These are phyloP conservation scores for Thereuonema tuberculata DNA, from an alignment of 1,140 invertebrate genomes.

Conservation along the genomic window DNA sequence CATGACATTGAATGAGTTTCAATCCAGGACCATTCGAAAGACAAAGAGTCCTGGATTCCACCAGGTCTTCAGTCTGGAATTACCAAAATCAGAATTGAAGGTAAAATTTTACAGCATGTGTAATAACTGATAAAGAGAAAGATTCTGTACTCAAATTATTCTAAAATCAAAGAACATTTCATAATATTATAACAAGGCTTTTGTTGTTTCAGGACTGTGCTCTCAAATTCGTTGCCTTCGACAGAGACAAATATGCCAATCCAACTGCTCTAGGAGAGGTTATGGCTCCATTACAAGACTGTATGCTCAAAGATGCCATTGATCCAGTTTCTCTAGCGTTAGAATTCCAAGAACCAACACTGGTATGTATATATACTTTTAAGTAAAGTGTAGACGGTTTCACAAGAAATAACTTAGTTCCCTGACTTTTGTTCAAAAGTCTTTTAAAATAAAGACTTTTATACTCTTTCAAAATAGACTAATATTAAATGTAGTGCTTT, in stretches of 20 bases:
- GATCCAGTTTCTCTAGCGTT: slow-evolving; percentile 9
- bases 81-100: slow-evolving; percentile 19
- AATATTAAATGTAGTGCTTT: no score
- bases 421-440: no score
- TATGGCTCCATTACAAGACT: slow-evolving; percentile 15
- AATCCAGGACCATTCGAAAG: not conserved
- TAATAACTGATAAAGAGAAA: not conserved
- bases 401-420: no score
- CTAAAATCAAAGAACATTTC: no score
- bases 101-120: not conserved
- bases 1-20: not conserved
- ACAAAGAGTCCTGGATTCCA: slow-evolving; percentile 17
- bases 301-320: slow-evolving; percentile 3
- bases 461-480: no score
- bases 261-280: slow-evolving; percentile 22
- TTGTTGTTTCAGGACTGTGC: slow-evolving; percentile 11
- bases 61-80: slow-evolving; percentile 18
- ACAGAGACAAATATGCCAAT: slow-evolving; percentile 24
- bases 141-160: no score
- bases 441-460: no score
- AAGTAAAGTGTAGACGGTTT: no score
- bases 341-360: slow-evolving; percentile 16
- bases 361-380: no score
- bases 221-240: slow-evolving; percentile 18
- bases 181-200: no score